These are phyloP conservation scores for Oreamnos americanus DNA, from an alignment of 2,113 vertebrate species.

Conservation along the genomic window DNA sequence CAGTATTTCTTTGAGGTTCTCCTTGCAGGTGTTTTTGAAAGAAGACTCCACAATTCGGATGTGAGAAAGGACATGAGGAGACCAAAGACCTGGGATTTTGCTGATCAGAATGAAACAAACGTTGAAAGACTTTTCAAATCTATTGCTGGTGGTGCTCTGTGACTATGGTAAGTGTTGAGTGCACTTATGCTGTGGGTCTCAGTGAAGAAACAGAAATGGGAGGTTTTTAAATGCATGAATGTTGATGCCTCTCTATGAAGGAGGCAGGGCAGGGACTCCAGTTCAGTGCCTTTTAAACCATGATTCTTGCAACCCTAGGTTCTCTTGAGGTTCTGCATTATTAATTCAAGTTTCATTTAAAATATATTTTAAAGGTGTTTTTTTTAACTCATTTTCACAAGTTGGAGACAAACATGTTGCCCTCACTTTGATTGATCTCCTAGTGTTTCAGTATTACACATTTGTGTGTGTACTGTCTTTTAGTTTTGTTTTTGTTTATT, in stretches of 20 bases:
- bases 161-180: slow-evolving; percentile 89
- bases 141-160: slow-evolving; percentile 88
- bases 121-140: slow-evolving; percentile 84
- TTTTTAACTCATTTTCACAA: neutral
- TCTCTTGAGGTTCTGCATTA: neutral
- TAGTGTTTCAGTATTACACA: neutral
- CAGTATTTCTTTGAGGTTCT: slow-evolving; percentile 60
- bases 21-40: slow-evolving; percentile 73
- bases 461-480: neutral
- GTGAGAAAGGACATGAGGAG: slow-evolving; percentile 88
- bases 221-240: neutral
- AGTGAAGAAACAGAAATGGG: neutral
- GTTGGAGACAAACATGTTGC: neutral
- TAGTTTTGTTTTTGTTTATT: neutral
- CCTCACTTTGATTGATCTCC: neutral
- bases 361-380: neutral
- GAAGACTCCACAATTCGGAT: slow-evolving; percentile 24
- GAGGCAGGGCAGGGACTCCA: neutral
- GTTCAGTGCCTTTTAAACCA: neutral
- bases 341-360: neutral
- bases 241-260: neutral
- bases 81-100: slow-evolving; percentile 81
- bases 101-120: slow-evolving; percentile 93
- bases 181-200: neutral
- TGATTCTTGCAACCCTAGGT: neutral